Evolutionary conservation across 2,888 invertebrate genomes (phyloP).

Genomic region (Actias luna): DNA sequence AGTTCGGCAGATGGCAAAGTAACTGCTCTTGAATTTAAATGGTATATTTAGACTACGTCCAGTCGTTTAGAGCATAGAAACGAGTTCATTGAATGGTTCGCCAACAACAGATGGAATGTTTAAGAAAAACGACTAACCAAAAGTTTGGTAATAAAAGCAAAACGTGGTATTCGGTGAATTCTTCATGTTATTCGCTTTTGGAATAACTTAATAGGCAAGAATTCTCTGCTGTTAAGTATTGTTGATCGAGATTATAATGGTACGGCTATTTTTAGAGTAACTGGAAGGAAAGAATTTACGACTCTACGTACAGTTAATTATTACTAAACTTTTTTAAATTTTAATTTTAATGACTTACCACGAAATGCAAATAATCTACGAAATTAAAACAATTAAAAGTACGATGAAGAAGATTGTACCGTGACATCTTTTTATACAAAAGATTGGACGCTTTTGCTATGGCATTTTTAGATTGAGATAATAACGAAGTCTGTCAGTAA

Average conservation of each 20-base stretch:
- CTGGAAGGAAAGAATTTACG: slow-evolving; percentile 1
- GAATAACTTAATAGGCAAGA: slow-evolving; percentile 24
- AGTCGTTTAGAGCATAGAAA: slow-evolving; percentile 73
- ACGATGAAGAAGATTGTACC: neutral
- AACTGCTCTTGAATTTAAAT: slow-evolving; percentile 76
- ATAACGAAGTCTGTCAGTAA: neutral
- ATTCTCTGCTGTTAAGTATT: slow-evolving; percentile 3
- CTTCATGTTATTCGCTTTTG: slow-evolving; percentile 41
- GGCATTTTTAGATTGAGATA: neutral
- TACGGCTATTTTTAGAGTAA: neutral
- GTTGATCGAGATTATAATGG: slow-evolving; percentile 4
- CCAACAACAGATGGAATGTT: slow-evolving; percentile 67
- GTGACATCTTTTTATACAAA: neutral
- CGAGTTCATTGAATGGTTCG: slow-evolving; percentile 70
- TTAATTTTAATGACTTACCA: neutral
- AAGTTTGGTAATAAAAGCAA: slow-evolving; percentile 66
- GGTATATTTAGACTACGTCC: slow-evolving; percentile 69
- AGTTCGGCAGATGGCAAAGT: slow-evolving; percentile 57
- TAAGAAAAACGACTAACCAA: slow-evolving; percentile 63
- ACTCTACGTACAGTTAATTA: neutral
- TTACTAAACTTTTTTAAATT: neutral
- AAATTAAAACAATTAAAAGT: neutral
- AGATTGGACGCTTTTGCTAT: neutral
- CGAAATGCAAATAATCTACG: neutral
- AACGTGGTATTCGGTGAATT: slow-evolving; percentile 46